These are phyloP conservation scores for Ptycholaimellus sp. DNA, from an alignment of 2,888 invertebrate species.

Conservation along the genomic window DNA sequence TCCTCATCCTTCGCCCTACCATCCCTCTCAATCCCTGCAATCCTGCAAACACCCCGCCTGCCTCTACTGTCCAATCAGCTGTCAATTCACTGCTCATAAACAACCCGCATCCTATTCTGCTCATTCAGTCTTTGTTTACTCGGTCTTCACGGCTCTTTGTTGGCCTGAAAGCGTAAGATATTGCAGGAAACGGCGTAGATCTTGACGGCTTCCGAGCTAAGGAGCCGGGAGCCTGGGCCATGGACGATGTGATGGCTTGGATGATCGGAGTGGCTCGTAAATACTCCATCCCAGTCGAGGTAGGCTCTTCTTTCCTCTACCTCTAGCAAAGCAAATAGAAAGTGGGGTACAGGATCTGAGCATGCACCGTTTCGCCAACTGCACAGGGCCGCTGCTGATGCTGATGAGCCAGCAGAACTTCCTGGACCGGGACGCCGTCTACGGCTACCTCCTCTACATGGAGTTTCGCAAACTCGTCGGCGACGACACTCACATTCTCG, in stretches of 20 bases:
- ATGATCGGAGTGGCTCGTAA: constrained; percentile 20
- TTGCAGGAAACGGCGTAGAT: constrained; percentile 11
- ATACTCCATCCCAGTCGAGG: constrained; percentile 19
- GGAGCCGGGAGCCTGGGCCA: constrained; percentile 19
- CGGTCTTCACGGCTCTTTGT: neutral
- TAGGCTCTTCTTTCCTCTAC: too few relatives aligned
- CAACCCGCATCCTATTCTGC: too few relatives aligned
- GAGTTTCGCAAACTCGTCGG: constrained; percentile 15
- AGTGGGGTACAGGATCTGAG: too few relatives aligned
- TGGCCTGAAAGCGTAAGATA: neutral
- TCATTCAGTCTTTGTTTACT: too few relatives aligned
- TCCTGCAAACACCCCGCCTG: too few relatives aligned
- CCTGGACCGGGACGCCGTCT: constrained; percentile 16
- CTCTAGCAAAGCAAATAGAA: too few relatives aligned
- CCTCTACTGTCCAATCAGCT: too few relatives aligned
- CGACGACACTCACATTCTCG: constrained; percentile 14
- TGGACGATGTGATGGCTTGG: constrained; percentile 23
- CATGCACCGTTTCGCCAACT: constrained; percentile 15
- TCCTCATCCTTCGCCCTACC: too few relatives aligned
- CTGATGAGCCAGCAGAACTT: constrained; percentile 19
- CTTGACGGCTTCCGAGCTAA: constrained; percentile 22
- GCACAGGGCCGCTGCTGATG: constrained; percentile 16
- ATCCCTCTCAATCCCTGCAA: too few relatives aligned
- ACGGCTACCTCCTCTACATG: constrained; percentile 16
- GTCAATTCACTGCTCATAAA: too few relatives aligned